Evolutionary conservation across 2,113 vertebrate species (phyloP).

Genomic region (Mungos mungo): DNA sequence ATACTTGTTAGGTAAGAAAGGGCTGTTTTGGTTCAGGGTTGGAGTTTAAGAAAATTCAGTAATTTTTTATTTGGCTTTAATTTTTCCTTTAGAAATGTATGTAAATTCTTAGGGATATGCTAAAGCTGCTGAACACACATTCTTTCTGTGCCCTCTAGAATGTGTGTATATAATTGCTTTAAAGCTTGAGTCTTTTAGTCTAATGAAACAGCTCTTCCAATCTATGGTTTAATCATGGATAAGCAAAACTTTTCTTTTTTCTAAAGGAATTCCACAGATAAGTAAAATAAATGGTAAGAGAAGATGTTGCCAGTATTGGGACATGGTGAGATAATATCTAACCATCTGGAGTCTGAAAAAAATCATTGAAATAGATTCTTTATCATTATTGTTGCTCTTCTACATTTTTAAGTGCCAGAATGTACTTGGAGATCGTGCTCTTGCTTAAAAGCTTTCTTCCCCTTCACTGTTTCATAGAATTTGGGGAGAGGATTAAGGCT

Average conservation of each 20-base stretch:
- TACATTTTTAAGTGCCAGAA: neutral
- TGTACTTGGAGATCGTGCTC: neutral
- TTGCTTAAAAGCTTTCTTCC: neutral
- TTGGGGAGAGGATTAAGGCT: neutral
- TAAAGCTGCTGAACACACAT: neutral
- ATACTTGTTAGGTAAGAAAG: neutral
- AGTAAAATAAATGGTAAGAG: neutral
- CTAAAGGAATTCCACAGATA: neutral
- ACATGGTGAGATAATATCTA: neutral
- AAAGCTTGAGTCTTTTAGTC: neutral
- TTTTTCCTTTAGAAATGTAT: neutral
- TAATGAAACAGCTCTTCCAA: neutral
- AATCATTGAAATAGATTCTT: neutral
- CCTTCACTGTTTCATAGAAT: neutral
- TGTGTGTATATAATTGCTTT: neutral
- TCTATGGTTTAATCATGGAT: neutral
- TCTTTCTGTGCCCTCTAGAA: neutral
- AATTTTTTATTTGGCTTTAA: neutral
- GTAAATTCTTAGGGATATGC: slow-evolving; percentile 1
- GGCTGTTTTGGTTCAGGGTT: neutral
- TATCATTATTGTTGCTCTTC: neutral
- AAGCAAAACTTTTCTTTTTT: neutral
- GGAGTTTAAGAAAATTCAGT: neutral
- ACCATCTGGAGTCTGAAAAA: neutral
- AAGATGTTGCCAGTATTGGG: neutral